These are phyloP conservation scores for Potorous gilbertii DNA, from an alignment of 2,797 vertebrate genomes.

Conservation along the genomic window DNA sequence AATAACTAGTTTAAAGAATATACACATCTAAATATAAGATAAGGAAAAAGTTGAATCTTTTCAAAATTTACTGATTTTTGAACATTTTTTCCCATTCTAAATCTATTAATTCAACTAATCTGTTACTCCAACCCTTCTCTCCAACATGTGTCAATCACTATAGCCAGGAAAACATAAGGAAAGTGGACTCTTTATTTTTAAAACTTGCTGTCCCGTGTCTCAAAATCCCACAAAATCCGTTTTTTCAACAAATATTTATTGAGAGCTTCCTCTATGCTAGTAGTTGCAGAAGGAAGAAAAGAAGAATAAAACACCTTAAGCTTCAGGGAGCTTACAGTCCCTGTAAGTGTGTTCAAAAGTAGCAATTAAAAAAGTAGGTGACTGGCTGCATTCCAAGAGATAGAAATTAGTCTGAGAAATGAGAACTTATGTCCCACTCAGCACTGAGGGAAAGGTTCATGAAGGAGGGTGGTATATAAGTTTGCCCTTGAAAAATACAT, in stretches of 20 bases:
- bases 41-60: not conserved
- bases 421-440: not conserved
- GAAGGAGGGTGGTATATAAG: not conserved
- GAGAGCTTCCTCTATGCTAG: not conserved
- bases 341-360: not conserved
- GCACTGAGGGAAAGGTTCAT: not conserved
- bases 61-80: not conserved
- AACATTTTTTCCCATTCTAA: not conserved
- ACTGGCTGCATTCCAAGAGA: not conserved
- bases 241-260: not conserved
- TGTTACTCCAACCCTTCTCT: not conserved
- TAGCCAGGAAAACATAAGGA: not conserved
- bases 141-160: not conserved
- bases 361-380: not conserved
- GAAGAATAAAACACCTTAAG: not conserved
- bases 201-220: not conserved
- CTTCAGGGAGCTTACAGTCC: not conserved
- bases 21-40: not conserved
- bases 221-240: not conserved
- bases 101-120: not conserved
- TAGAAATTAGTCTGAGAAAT: not conserved
- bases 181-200: not conserved
- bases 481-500: not conserved
- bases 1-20: not conserved
- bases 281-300: not conserved